Evolutionary conservation across 2,888 invertebrate genomes (phyloP).

Genomic region (Metacarcinus magister): DNA sequence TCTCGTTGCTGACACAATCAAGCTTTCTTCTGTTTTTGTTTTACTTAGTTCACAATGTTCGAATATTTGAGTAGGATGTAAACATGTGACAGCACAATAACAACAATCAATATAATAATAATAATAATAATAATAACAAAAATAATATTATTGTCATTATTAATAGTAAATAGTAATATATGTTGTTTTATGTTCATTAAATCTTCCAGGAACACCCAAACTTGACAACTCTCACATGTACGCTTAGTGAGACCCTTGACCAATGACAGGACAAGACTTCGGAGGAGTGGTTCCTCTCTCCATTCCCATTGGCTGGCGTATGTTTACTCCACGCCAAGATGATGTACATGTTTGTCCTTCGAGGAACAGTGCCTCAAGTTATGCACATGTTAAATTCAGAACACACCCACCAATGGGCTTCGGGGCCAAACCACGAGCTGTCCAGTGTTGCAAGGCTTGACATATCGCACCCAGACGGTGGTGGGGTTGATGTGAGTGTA

Average conservation of each 20-base stretch:
- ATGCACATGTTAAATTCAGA: background rate
- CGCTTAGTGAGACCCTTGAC: background rate
- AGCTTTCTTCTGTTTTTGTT: background rate
- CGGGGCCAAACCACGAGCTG: background rate
- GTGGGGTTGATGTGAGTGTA: background rate
- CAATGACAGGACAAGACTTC: background rate
- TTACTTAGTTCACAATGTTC: background rate
- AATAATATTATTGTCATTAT: too few species aligned
- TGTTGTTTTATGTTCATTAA: background rate
- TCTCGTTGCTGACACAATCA: background rate
- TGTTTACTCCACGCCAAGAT: background rate
- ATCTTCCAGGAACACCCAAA: background rate
- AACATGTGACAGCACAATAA: background rate
- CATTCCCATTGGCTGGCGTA: background rate
- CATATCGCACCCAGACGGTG: background rate
- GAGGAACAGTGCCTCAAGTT: background rate
- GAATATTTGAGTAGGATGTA: background rate
- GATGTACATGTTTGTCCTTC: conserved; percentile 12
- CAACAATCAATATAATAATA: background rate
- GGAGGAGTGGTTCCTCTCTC: background rate
- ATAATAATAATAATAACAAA: background rate
- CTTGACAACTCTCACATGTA: background rate
- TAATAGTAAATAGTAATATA: too few species aligned
- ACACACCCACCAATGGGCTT: background rate
- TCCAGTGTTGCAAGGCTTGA: background rate